Evolutionary conservation across 2,888 invertebrate genomes (phyloP).

Genomic region (Drosophila ustulata): DNA sequence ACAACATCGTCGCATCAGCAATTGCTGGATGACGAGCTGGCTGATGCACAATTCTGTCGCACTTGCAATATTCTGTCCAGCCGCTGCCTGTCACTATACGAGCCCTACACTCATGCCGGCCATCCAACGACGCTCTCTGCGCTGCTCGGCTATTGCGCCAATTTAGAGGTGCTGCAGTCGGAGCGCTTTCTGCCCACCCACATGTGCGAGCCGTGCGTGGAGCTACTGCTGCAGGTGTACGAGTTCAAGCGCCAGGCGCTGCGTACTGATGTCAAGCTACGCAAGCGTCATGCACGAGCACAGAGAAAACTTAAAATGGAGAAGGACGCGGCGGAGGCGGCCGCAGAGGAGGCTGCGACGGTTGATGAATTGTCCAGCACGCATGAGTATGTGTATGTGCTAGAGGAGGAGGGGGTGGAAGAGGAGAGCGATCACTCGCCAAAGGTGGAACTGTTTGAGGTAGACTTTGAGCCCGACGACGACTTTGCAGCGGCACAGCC

Average conservation of each 20-base stretch:
- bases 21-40: background rate
- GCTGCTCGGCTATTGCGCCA: constrained; percentile 73
- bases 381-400: constrained; percentile 45
- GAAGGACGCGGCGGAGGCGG: background rate
- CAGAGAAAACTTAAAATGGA: background rate
- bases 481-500: constrained; percentile 4
- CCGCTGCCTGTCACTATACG: constrained; percentile 72
- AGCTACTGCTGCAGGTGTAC: constrained; percentile 66
- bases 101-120: constrained; percentile 72
- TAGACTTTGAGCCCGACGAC: constrained; percentile 19
- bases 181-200: constrained; percentile 75
- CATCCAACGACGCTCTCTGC: constrained; percentile 81
- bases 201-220: constrained; percentile 77
- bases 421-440: constrained; percentile 9
- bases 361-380: constrained; percentile 4
- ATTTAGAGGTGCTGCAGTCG: constrained; percentile 61
- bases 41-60: constrained; percentile 73
- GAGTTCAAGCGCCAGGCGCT: constrained; percentile 77
- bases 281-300: constrained; percentile 53
- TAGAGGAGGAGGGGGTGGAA: constrained; percentile 18
- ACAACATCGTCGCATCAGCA: constrained; percentile 8
- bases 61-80: constrained; percentile 74
- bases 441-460: constrained; percentile 21
- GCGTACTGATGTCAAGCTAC: constrained; percentile 70
- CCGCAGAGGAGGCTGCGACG: constrained; percentile 19